Evolutionary conservation across 2,113 vertebrate species (phyloP).

Genomic region (Balaeniceps rex): DNA sequence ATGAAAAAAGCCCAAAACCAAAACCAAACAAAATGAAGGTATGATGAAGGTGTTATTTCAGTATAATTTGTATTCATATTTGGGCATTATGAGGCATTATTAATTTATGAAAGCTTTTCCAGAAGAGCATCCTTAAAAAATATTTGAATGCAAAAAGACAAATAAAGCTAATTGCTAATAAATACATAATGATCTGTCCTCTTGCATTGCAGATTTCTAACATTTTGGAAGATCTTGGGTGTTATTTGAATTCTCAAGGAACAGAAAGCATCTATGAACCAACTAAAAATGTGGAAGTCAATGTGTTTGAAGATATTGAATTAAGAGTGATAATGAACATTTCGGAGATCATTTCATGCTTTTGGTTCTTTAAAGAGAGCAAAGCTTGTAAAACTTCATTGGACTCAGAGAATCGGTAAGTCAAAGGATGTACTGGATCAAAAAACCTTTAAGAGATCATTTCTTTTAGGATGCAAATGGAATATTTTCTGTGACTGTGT

Average conservation of each 20-base stretch:
- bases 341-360: slow-evolving; percentile 39
- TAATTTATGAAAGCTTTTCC: background rate
- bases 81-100: background rate
- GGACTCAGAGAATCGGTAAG: slow-evolving; percentile 33
- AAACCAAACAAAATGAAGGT: background rate
- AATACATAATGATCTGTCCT: background rate
- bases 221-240: slow-evolving; percentile 39
- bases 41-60: background rate
- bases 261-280: slow-evolving; percentile 27
- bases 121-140: background rate
- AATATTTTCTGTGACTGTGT: background rate
- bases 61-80: background rate
- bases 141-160: background rate
- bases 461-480: background rate
- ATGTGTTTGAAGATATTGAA: slow-evolving; percentile 52
- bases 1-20: background rate
- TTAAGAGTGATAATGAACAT: slow-evolving; percentile 58
- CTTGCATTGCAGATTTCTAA: slow-evolving; percentile 4
- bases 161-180: background rate
- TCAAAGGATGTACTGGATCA: background rate
- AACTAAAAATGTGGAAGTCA: slow-evolving; percentile 34
- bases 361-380: slow-evolving; percentile 52
- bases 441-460: background rate
- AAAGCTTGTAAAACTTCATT: slow-evolving; percentile 23
- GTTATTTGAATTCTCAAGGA: slow-evolving; percentile 32